Evolutionary conservation across 2,113 vertebrate genomes (phyloP).

Genomic region (Oreocharis arfaki): DNA sequence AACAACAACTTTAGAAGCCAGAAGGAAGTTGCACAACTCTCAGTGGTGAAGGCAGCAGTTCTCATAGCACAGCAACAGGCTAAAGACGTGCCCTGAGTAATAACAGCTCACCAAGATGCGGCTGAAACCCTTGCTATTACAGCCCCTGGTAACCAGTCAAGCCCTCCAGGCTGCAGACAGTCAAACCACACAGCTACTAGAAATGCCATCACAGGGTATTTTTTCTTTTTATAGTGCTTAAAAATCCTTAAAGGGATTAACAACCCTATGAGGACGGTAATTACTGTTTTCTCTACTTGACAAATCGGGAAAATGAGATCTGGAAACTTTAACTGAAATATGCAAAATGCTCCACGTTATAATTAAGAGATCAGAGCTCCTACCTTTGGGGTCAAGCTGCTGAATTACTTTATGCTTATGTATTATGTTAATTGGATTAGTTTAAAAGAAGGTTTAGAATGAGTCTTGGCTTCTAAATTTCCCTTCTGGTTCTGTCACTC

Average conservation of each 20-base stretch:
- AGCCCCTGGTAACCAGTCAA: background rate
- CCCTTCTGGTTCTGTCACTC: background rate
- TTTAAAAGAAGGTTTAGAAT: background rate
- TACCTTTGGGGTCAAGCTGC: background rate
- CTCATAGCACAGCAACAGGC: background rate
- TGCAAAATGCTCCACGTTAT: background rate
- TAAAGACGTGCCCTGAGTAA: background rate
- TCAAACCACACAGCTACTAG: background rate
- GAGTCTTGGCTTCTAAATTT: background rate
- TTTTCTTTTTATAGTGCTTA: background rate
- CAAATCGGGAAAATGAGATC: background rate
- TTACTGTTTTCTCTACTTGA: background rate
- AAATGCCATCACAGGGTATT: background rate
- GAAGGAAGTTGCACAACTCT: constrained; percentile 32
- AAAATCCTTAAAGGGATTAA: background rate
- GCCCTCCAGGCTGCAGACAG: background rate
- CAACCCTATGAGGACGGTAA: background rate
- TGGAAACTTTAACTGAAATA: background rate
- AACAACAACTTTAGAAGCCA: background rate
- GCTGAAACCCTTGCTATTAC: background rate
- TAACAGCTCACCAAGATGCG: background rate
- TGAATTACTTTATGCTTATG: background rate
- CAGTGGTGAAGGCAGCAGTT: background rate
- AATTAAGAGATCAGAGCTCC: constrained; percentile 27
- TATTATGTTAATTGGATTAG: background rate